Conservation (phyloP, 2,113 vertebrate genomes). For the Platichthys stellatus region DNA sequence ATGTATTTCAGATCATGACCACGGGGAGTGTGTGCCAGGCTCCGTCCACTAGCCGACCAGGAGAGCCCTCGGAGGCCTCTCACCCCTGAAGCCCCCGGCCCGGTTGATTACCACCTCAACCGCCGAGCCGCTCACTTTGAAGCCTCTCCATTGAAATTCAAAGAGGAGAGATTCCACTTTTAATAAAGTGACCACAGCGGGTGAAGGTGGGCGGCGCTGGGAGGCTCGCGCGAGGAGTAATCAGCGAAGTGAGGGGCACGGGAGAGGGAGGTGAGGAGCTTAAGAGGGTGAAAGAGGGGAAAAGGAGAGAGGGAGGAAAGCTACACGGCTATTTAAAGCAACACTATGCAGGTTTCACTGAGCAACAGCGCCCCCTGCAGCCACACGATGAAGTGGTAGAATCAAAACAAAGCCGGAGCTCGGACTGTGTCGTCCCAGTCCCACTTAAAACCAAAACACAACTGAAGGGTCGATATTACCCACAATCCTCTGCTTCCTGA, state of each 20-base stretch:
- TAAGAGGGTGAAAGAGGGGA: background rate
- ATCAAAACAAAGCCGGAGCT: too few relatives aligned
- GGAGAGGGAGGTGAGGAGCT: background rate
- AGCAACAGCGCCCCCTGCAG: too few relatives aligned
- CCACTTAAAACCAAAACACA: too few relatives aligned
- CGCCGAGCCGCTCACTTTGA: conserved; percentile 78
- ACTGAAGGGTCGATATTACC: too few relatives aligned
- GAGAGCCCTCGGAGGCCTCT: conserved; percentile 43
- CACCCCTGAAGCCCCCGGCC: conserved; percentile 34
- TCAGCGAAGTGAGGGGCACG: conserved; percentile 29
- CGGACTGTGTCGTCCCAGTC: too few relatives aligned
- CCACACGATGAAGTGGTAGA: too few relatives aligned
- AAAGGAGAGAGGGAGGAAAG: background rate
- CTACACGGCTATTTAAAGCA: background rate
- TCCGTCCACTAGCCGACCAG: conserved; percentile 18
- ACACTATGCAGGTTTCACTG: too few relatives aligned
- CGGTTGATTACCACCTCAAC: conserved; percentile 68
- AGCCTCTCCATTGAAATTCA: conserved; percentile 82
- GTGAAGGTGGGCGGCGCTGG: conserved; percentile 13
- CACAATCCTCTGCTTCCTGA: too few relatives aligned
- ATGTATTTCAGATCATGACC: background rate
- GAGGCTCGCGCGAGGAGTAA: conserved; percentile 17
- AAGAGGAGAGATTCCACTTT: conserved; percentile 74
- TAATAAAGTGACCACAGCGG: conserved; percentile 68
- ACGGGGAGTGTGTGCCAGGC: background rate